Evolutionary conservation across 2,888 invertebrate species (phyloP).

Genomic region (Xylophagus ater): DNA sequence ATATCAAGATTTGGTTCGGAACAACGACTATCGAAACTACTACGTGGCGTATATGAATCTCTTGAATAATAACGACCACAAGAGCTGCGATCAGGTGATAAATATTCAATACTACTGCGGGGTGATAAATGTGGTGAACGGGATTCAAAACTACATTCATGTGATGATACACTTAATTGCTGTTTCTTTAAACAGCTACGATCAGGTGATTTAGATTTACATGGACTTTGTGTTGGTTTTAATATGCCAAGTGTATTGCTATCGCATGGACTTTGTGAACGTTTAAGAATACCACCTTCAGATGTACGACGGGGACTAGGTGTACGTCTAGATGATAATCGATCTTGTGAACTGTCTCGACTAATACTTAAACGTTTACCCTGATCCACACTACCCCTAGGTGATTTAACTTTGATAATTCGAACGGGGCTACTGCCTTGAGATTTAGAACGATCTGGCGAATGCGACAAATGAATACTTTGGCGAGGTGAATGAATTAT

Average conservation of each 20-base stretch:
- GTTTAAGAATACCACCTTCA: conserved; percentile 36
- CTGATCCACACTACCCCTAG: conserved; percentile 46
- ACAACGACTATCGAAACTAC: conserved; percentile 36
- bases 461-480: conserved; percentile 46
- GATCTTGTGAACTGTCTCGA: conserved; percentile 36
- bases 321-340: conserved; percentile 30
- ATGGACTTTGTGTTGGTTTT: conserved; percentile 32
- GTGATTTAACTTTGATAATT: conserved; percentile 41
- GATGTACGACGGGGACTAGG: conserved; percentile 36
- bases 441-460: conserved; percentile 39
- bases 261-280: conserved; percentile 27
- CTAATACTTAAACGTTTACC: conserved; percentile 32
- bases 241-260: conserved; percentile 24
- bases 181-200: conserved; percentile 36
- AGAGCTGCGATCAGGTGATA: conserved; percentile 32
- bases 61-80: conserved; percentile 26
- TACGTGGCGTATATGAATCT: conserved; percentile 28
- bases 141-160: conserved; percentile 33
- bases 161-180: conserved; percentile 25
- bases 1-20: conserved; percentile 34
- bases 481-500: conserved; percentile 42
- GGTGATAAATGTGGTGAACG: conserved; percentile 36
- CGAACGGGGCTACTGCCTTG: conserved; percentile 37
- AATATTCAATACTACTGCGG: conserved; percentile 33
- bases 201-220: conserved; percentile 36